A percentile compares a stretch with the other conserved stretches of the same genome.
These are phyloP conservation scores for Sturnus vulgaris DNA, from an alignment of 2,113 vertebrate species.

Conservation along the genomic window DNA sequence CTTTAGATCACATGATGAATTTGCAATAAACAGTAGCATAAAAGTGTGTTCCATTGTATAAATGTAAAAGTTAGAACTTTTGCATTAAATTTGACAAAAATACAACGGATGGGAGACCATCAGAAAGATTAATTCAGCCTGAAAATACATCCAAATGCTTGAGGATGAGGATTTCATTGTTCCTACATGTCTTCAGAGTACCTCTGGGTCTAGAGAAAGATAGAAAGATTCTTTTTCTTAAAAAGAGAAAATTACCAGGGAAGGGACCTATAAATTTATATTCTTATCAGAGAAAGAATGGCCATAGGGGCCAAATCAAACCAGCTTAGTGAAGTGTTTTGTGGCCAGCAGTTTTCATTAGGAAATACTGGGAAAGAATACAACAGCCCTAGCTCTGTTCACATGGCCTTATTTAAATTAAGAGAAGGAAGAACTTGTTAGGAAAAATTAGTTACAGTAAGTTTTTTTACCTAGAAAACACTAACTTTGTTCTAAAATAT, in stretches of 20 bases:
- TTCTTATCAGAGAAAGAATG: not conserved
- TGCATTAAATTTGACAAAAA: not conserved
- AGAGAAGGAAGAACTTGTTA: not conserved
- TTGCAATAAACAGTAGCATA: not conserved
- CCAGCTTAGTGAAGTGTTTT: not conserved
- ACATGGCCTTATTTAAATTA: not conserved
- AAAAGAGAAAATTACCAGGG: not conserved
- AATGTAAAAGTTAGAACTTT: not conserved
- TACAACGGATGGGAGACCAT: not conserved
- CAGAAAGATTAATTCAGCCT: not conserved
- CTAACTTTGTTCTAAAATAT: not conserved
- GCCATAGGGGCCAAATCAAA: not conserved
- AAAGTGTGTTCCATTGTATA: not conserved
- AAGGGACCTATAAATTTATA: not conserved
- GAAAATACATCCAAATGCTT: not conserved
- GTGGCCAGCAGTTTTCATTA: not conserved
- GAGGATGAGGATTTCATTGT: not conserved
- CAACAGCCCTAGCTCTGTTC: not conserved
- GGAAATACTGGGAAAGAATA: not conserved
- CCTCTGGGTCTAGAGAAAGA: not conserved
- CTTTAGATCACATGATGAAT: not conserved
- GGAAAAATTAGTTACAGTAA: not conserved
- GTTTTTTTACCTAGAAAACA: not conserved
- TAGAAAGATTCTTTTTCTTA: not conserved
- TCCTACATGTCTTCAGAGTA: not conserved